Base-by-base conservation (phyloP, 1,140 invertebrate species). In the Drosophila melanica region DNA sequence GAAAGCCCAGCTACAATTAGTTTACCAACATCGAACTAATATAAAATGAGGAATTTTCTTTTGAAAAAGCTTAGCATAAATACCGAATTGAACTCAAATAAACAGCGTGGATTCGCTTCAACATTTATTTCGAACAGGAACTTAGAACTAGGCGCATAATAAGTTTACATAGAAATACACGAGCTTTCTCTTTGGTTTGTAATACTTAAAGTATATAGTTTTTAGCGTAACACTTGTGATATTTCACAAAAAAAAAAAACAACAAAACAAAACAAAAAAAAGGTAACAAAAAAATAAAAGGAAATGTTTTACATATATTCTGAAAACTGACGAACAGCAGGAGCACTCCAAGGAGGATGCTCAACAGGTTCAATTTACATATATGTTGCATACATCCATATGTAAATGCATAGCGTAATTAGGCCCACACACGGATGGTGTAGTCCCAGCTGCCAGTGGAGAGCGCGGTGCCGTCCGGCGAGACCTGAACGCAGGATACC, bases 381-480 rank as follows among this genome's bases (percentile, higher is more conserved):
- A 23, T n/a, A 60, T 47, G 23, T 27, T 50, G 18, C 8, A 39
- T 14, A 23, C 14, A 39, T 14, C 14, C 14, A 62, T 16, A 41
- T 12, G 16, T 47, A 41, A 35, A 16, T 33, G 9, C 2, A 20
- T 33, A 33, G 35, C 23, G 35, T 39, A 20, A 41, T 89, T 91
- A 91, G 51, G 90, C 90, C 90, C 90, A 91, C 92, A 99, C 97
- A 92, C 98, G 94, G 75, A 99, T 93, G 50, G 98, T 99, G 86
- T 96, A 96, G 93, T 99, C 99, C 99, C 99, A 99, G 85, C 98
- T 99, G 57, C 98, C 98, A 45, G 99, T 99, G 77, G 97, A 98
- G 8, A 99, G 94, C 51, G 98, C 98, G 58, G 98, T 99, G 66
- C 99, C 99, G 94, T 99, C 99, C 30, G 98, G 98, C 50, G 98